These are phyloP conservation scores for Amphipoea oculea DNA, from an alignment of 2,888 invertebrate species.

Conservation along the genomic window DNA sequence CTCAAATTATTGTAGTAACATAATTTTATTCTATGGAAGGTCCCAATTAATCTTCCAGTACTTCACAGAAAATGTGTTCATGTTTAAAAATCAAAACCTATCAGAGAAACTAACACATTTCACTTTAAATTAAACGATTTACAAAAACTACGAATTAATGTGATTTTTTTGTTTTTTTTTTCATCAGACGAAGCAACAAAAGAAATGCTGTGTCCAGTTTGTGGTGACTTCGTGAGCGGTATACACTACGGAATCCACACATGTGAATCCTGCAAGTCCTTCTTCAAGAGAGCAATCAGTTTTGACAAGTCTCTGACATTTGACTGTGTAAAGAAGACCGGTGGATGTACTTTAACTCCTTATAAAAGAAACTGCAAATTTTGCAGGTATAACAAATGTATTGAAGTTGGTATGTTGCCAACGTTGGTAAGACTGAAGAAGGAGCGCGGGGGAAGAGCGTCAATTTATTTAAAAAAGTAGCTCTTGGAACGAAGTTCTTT, in stretches of 20 bases:
- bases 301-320: constrained; percentile 52
- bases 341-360: constrained; percentile 55
- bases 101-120: not conserved
- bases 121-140: not conserved
- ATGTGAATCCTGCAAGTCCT: constrained; percentile 79
- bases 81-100: not conserved
- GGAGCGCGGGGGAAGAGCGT: constrained; percentile 52
- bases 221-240: constrained; percentile 71
- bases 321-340: constrained; percentile 41
- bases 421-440: constrained; percentile 59
- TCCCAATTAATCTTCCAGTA: not conserved
- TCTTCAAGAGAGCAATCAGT: constrained; percentile 74
- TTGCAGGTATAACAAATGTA: constrained; percentile 75
- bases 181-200: not conserved
- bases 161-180: not conserved
- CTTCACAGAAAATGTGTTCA: not conserved
- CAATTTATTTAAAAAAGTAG: constrained; percentile 40
- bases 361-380: constrained; percentile 64
- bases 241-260: constrained; percentile 75
- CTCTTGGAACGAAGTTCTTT: not conserved
- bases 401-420: constrained; percentile 73
- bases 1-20: not conserved
- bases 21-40: not conserved
- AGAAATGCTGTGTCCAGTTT: constrained; percentile 71
- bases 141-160: not conserved